Conservation (phyloP, 1,140 invertebrate species). For the Acyrthosiphon pisum region DNA sequence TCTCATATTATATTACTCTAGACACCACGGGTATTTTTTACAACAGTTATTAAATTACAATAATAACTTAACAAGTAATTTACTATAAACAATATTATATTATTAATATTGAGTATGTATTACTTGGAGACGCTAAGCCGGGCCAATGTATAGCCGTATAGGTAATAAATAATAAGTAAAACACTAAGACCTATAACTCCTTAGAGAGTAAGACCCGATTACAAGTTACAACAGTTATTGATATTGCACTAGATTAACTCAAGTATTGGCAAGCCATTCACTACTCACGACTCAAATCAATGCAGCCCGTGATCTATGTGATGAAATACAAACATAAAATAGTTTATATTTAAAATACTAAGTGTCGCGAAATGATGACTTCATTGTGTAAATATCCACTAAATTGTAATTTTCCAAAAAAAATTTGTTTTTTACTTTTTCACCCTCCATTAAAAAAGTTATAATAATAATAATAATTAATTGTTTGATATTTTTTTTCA, state of each 20-base stretch:
- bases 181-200: neutral
- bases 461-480: too few relatives aligned
- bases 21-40: constrained; percentile 7
- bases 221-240: neutral
- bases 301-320: too few relatives aligned
- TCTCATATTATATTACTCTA: neutral
- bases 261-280: neutral
- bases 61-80: neutral
- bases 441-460: too few relatives aligned
- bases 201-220: neutral
- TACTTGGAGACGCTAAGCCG: neutral
- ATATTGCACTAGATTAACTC: neutral
- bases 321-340: too few relatives aligned
- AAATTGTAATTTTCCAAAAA: too few relatives aligned
- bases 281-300: neutral
- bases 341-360: too few relatives aligned
- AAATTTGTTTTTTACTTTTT: too few relatives aligned
- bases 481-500: too few relatives aligned
- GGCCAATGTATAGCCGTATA: neutral
- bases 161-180: neutral
- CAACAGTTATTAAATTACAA: neutral
- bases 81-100: neutral
- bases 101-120: neutral
- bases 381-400: too few relatives aligned
- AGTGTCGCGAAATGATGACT: too few relatives aligned